These are phyloP conservation scores for Gambusia holbrooki DNA, from an alignment of 2,113 vertebrate genomes.

Conservation along the genomic window DNA sequence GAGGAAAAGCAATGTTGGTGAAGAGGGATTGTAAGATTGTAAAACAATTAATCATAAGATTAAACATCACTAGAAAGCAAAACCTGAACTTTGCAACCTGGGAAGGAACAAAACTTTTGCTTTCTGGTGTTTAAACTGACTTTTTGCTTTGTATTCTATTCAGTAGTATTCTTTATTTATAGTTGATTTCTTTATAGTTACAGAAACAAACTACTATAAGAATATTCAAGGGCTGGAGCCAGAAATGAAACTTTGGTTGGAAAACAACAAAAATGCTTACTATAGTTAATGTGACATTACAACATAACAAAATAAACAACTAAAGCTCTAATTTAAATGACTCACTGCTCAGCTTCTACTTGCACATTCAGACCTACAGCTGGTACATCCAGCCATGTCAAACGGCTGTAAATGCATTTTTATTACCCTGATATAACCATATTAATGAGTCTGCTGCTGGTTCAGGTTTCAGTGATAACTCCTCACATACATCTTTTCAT, in stretches of 20 bases:
- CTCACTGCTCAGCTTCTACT: slow-evolving; percentile 4
- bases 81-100: slow-evolving; percentile 57
- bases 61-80: slow-evolving; percentile 62
- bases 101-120: not conserved
- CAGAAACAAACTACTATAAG: not conserved
- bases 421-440: slow-evolving; percentile 56
- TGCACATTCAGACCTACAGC: slow-evolving; percentile 21
- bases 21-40: slow-evolving; percentile 12
- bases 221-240: no score
- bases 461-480: slow-evolving; percentile 56
- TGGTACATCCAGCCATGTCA: slow-evolving; percentile 38
- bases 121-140: not conserved
- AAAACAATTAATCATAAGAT: slow-evolving; percentile 64
- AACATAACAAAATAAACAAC: not conserved
- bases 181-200: not conserved
- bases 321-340: not conserved
- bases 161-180: not conserved
- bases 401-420: slow-evolving; percentile 65
- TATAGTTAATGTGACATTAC: no score
- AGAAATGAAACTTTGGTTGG: not conserved
- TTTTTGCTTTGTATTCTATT: not conserved
- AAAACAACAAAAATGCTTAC: not conserved
- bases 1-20: not conserved
- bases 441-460: slow-evolving; percentile 21
- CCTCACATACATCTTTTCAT: slow-evolving; percentile 75